phyloP scores from a whole-genome alignment of 2,797 vertebrate species.

The Arnoldichthys spilopterus region DNA sequence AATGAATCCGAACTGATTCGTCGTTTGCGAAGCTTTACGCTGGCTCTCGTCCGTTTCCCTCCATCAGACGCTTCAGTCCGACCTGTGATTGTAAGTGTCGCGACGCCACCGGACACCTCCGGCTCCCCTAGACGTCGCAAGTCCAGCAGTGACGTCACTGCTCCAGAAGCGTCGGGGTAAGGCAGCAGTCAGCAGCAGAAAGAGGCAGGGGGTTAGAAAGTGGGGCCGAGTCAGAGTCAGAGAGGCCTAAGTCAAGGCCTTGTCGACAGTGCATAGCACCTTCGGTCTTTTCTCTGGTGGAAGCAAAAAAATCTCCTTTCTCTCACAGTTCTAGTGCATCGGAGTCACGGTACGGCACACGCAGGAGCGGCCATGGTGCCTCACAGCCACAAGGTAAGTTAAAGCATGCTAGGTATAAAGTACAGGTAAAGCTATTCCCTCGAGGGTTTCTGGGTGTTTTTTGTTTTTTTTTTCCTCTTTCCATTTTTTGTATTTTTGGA shows the following conservation, averaged over 20 bases:
- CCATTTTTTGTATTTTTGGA: neutral
- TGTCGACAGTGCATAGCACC: conserved; percentile 39
- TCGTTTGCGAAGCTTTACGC: neutral
- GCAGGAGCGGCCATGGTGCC: neutral
- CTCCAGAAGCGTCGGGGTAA: conserved; percentile 28
- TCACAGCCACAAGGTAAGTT: neutral
- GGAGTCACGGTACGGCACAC: conserved; percentile 25
- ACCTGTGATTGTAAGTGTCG: neutral
- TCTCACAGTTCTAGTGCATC: conserved; percentile 37
- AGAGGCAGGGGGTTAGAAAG: conserved; percentile 19
- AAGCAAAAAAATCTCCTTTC: conserved; percentile 23
- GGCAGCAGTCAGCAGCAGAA: conserved; percentile 45
- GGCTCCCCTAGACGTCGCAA: neutral
- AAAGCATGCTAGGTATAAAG: conserved; percentile 24
- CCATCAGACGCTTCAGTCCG: neutral
- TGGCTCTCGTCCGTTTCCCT: neutral
- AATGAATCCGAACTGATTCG: neutral
- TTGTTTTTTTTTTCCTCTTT: no score
- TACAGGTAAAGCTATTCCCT: conserved; percentile 20
- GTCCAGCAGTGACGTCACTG: neutral
- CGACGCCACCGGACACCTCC: neutral
- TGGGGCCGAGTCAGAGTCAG: conserved; percentile 16
- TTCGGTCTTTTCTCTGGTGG: conserved; percentile 33
- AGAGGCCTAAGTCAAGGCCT: conserved; percentile 19
- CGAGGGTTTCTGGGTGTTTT: no score